A percentile compares a stretch with the other conserved stretches of the same genome.
phyloP scores from a whole-genome alignment of 1,140 invertebrate species.

The Drosophila quadrilineata region DNA sequence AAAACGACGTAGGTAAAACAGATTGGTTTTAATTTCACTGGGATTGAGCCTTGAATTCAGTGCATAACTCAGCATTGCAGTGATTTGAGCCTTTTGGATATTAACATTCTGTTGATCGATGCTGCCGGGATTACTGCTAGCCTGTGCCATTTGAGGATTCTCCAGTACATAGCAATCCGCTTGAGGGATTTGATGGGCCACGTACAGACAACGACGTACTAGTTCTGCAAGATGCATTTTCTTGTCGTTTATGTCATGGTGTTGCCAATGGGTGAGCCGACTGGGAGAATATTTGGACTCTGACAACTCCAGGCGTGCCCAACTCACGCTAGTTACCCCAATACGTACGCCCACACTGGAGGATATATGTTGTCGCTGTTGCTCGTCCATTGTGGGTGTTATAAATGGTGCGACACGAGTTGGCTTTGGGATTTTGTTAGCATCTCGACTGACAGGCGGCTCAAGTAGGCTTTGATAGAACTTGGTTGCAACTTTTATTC shows the following conservation, averaged over 20 bases:
- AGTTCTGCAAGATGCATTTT: constrained; percentile 70
- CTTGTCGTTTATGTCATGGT: constrained; percentile 74
- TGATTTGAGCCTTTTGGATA: constrained; percentile 71
- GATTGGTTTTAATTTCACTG: constrained; percentile 29
- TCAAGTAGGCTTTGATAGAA: constrained; percentile 64
- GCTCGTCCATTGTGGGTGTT: constrained; percentile 55
- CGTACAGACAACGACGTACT: constrained; percentile 58
- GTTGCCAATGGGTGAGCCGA: constrained; percentile 64
- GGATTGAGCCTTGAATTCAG: constrained; percentile 34
- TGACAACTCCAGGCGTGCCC: constrained; percentile 59
- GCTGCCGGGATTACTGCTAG: constrained; percentile 64
- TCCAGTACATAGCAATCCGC: constrained; percentile 77
- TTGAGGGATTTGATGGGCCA: constrained; percentile 59
- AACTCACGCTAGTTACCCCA: constrained; percentile 68
- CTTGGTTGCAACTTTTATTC: constrained; percentile 59
- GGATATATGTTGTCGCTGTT: constrained; percentile 21
- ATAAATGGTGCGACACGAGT: constrained; percentile 46
- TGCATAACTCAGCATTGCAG: constrained; percentile 63
- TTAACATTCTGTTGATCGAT: constrained; percentile 77
- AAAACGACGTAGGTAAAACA: constrained; percentile 65
- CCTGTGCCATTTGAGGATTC: constrained; percentile 70
- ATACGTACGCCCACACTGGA: constrained; percentile 68
- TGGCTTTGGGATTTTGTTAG: constrained; percentile 2
- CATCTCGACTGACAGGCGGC: not conserved
- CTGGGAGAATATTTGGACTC: constrained; percentile 16